These are phyloP conservation scores for Lottia scabra DNA, from an alignment of 2,888 invertebrate genomes.

Conservation along the genomic window DNA sequence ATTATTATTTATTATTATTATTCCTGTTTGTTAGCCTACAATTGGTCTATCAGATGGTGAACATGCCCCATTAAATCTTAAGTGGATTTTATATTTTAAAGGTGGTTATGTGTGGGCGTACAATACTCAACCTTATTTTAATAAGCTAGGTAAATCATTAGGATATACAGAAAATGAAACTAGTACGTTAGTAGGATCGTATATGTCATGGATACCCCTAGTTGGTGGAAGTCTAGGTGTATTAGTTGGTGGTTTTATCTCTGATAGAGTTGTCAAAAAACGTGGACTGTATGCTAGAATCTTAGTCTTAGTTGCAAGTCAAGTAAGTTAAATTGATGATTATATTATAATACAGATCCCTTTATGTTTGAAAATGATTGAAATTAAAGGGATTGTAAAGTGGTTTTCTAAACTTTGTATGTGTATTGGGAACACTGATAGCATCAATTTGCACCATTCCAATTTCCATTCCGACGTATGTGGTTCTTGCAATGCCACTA, in stretches of 20 bases:
- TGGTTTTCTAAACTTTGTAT: too few relatives aligned
- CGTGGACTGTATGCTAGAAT: conserved; percentile 67
- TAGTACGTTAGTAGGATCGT: conserved; percentile 62
- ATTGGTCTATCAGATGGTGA: too few relatives aligned
- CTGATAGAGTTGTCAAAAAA: conserved; percentile 61
- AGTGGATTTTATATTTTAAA: conserved; percentile 38
- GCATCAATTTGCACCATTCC: too few relatives aligned
- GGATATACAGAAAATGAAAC: conserved; percentile 37
- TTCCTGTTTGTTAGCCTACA: too few relatives aligned
- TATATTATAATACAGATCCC: too few relatives aligned
- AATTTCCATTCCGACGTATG: too few relatives aligned
- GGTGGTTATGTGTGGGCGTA: conserved; percentile 70
- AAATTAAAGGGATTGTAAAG: too few relatives aligned
- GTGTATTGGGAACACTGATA: too few relatives aligned
- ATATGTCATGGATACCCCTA: conserved; percentile 69
- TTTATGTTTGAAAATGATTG: too few relatives aligned
- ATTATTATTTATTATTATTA: too few relatives aligned
- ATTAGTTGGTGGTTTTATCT: conserved; percentile 63
- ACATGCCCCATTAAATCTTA: too few relatives aligned
- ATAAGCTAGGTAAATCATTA: conserved; percentile 42
- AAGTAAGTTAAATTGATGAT: conserved; percentile 42
- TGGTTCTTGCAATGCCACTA: too few relatives aligned
- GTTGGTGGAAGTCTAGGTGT: conserved; percentile 68
- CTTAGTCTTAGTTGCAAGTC: conserved; percentile 63
- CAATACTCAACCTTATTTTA: conserved; percentile 69